Base-by-base conservation (phyloP, 2,797 vertebrate genomes). In the Sebastes aleutianus region DNA sequence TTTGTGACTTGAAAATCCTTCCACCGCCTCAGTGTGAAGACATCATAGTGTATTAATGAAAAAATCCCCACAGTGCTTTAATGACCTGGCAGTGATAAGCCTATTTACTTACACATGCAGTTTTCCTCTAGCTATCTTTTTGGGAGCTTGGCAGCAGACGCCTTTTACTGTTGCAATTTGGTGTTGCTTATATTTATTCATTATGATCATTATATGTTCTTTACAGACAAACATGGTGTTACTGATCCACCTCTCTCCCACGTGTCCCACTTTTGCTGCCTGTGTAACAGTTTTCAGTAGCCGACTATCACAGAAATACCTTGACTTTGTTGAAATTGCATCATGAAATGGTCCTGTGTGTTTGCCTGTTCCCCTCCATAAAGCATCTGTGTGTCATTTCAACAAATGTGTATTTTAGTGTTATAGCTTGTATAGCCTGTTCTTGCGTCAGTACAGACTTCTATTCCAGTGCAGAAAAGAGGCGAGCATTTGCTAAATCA, bases 1-100 rank as follows among this genome's bases (percentile, higher is more conserved):
- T 82, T 80, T 84, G 57, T 80, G 71, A 87, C 87, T 71, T 78
- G 53, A 87, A 87, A 80, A 69, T 75, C 70, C 72, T 75, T 70
- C 69, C 12, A 16, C 53, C 2, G 39, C 70, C 80, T 85, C 27
- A 65, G 10, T 79, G 76, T 78, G 78, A 82, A 84, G 70, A 90
- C 83, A 81, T 85, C 67, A 39, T 72, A 79, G 62, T 73, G 64
- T 82, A 84, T 85, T 76, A 83, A 89, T 83, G 70, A 74, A 79
- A 80, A 76, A 78, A 79, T 62, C 71, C 76, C 76, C 50, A 70
- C 24, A 62, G 71, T 70, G 79, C 74, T 80, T 78, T 86, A 87
- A 91, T 88, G 86, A 90, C 84, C 86, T 86, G 83, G 78, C 77
- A 87, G 56, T 78, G 76, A 91, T 88, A 80, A 76, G 70, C 32